These are phyloP conservation scores for Bombus ignitus DNA, from an alignment of 1,140 invertebrate genomes.

Conservation along the genomic window DNA sequence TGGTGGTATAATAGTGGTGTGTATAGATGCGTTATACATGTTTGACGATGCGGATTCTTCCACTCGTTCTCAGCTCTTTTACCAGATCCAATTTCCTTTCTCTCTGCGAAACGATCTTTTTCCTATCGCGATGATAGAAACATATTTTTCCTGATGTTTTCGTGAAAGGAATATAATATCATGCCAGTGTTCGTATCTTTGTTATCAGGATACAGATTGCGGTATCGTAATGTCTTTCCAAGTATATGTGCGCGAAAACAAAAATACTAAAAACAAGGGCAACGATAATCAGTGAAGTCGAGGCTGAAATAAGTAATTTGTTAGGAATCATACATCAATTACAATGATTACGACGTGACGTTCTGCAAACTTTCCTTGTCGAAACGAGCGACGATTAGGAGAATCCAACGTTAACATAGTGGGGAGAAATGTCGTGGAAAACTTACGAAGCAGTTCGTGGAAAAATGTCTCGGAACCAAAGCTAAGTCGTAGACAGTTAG, in stretches of 20 bases:
- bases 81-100: too few relatives aligned
- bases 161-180: too few relatives aligned
- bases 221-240: background rate
- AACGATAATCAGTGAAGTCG: slow-evolving; percentile 5
- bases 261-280: background rate
- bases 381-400: background rate
- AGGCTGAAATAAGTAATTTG: background rate
- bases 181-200: too few relatives aligned
- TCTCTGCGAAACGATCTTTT: too few relatives aligned
- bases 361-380: background rate
- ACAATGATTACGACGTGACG: background rate
- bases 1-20: background rate
- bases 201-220: too few relatives aligned
- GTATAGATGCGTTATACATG: background rate
- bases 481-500: slow-evolving; percentile 40
- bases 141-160: too few relatives aligned
- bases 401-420: background rate
- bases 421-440: background rate
- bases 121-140: too few relatives aligned
- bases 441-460: background rate
- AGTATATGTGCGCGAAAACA: background rate
- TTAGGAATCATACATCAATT: background rate
- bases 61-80: background rate
- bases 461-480: slow-evolving; percentile 17
- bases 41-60: background rate